phyloP scores from a whole-genome alignment of 2,797 vertebrate genomes.

The Apogon hyalosoma region DNA sequence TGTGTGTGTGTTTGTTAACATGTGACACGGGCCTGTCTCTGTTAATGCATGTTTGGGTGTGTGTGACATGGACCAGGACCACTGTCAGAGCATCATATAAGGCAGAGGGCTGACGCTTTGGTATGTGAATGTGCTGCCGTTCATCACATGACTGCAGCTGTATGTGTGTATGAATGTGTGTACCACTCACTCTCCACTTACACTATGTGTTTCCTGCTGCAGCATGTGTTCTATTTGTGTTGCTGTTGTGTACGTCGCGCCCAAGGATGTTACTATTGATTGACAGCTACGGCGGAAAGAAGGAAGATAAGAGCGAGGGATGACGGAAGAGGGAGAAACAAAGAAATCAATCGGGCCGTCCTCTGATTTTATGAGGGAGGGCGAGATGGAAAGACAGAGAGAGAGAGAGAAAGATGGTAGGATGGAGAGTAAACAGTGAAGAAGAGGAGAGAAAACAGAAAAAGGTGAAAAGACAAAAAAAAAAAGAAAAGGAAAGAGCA shows the following conservation, averaged over 20 bases:
- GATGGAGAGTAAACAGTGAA: neutral
- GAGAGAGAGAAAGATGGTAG: conserved; percentile 5
- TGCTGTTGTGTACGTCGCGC: conserved; percentile 37
- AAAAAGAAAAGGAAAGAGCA: neutral
- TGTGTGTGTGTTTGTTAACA: conserved; percentile 1
- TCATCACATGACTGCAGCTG: neutral
- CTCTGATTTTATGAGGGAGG: conserved; percentile 43
- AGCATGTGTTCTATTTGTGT: neutral
- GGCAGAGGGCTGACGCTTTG: conserved; percentile 1
- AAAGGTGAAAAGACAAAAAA: neutral
- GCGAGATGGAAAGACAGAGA: neutral
- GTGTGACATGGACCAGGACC: conserved; percentile 25
- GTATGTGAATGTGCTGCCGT: neutral
- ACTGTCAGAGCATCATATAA: conserved; percentile 11
- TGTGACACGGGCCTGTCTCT: neutral
- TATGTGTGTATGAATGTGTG: neutral
- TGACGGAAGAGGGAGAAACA: conserved; percentile 37
- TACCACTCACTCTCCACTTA: neutral
- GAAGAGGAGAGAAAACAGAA: neutral
- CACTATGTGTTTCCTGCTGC: neutral
- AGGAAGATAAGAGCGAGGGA: conserved; percentile 19
- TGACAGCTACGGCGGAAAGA: conserved; percentile 63
- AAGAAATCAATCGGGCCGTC: conserved; percentile 64
- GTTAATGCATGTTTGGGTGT: neutral
- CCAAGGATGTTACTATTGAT: conserved; percentile 82